Evolutionary conservation across 1,140 invertebrate species (phyloP), one percentile per base, ranked within the genome.

Genomic region (Doryteuthis pealeii): DNA sequence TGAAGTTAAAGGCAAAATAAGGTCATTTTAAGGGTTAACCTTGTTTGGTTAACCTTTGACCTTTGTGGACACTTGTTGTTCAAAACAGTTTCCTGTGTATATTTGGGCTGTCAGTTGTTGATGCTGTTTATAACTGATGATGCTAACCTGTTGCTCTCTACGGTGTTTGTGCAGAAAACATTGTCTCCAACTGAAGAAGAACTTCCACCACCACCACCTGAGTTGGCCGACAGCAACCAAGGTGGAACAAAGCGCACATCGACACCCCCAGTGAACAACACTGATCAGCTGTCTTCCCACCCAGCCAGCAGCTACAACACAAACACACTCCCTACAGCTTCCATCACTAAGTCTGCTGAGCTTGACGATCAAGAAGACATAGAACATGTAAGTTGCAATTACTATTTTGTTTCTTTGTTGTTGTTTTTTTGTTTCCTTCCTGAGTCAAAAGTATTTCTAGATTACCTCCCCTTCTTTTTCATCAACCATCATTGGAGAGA

Each of bases 131-230:
- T 40, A 40, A 40, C 10, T 3, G 35, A 40, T 40, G 35, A 40
- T 40, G 35, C 35, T 40, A 40, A 40, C 10, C 35, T 3, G 35
- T 40, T 40, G 3, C 35, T 40, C 35, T 40, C 35, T 40, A 40
- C 35, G 18, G 5, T 62, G 54, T 62, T 62, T 62, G 54, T 72
- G 14, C 65, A 77, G 77, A 80, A 82, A 67, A 77, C 78, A 67
- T 74, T 78, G 28, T 76, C 80, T 26, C 76, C 79, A 49, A 74
- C 75, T 65, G 82, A 84, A 71, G 81, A 83, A 35, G 82, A 84
- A 40, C 75, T 82, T 31, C 82, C 82, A 45, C 82, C 81, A n/a
- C 82, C 82, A 49, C 82, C 82, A 65, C 81, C 80, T 54, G 78
- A 79, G 67, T 71, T 79, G 30, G 72, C 68, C 33, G 72, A 72